These are phyloP conservation scores for Phaonia tiefii DNA, from an alignment of 2,888 invertebrate genomes.

Conservation along the genomic window DNA sequence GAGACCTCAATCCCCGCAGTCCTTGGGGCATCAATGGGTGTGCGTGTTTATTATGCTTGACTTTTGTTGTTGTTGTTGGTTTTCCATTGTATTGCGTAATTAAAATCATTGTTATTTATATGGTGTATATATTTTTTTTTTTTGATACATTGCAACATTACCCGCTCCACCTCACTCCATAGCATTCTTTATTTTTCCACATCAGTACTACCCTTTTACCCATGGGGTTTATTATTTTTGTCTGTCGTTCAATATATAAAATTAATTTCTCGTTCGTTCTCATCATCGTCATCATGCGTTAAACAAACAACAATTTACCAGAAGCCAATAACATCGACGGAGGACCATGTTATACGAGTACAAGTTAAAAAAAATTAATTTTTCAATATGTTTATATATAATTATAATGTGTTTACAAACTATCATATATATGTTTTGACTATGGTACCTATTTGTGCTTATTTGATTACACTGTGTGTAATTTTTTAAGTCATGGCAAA, in stretches of 20 bases:
- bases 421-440: too few species aligned
- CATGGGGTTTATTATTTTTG: slow-evolving; percentile 8
- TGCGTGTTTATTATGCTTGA: slow-evolving; percentile 21
- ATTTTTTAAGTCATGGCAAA: too few species aligned
- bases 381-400: too few species aligned
- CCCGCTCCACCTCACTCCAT: too few species aligned
- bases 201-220: too few species aligned
- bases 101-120: slow-evolving; percentile 57
- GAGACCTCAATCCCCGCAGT: not conserved
- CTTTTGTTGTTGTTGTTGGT: slow-evolving; percentile 23
- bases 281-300: not conserved
- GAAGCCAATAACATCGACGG: not conserved
- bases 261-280: slow-evolving; percentile 21
- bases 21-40: too few species aligned
- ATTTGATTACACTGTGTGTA: too few species aligned
- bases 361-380: too few species aligned
- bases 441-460: too few species aligned
- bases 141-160: slow-evolving; percentile 17
- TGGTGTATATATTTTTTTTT: slow-evolving; percentile 12
- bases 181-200: too few species aligned
- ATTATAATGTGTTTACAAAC: too few species aligned
- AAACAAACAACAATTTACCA: not conserved
- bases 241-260: slow-evolving; percentile 15
- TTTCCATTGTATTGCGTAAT: slow-evolving; percentile 39
- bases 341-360: not conserved